Evolutionary conservation across 2,113 vertebrate genomes (phyloP), one percentile per base, ranked within the genome.

Genomic region (Leucosticte australis): DNA sequence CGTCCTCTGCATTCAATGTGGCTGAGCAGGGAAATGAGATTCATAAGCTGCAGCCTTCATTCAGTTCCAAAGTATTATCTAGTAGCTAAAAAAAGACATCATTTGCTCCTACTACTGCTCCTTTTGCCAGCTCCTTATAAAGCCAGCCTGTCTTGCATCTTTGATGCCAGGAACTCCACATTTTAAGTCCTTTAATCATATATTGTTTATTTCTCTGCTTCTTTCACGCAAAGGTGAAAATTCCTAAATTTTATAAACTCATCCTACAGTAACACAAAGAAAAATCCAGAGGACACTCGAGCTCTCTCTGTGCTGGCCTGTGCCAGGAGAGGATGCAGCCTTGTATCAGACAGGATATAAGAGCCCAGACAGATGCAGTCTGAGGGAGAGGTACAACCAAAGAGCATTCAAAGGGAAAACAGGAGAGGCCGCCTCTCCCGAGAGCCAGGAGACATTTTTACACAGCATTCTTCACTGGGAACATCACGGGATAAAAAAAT

Each of bases 391-490:
- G 35, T 24, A 70, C 52, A 63, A 84, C n/a, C 17, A 3, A 19
- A 73, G 1, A 71, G 75, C 37, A 37, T 47, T 57, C 89, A 60
- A 65, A 65, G 35, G n/a, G 79, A 85, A 92, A 95, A 78, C 0
- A 59, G 79, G 31, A 83, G 69, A 91, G 55, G 21, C 55, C 13
- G 82, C 83, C 50, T 79, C 71, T 81, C 44, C 26, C 26, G 21
- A 46, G 83, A 90, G 83, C 88, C 88, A 91, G 91, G 62, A 94
- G 87, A 83, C 94, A 39, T 60, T 93, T 93, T 70, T 71, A 86
- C 2, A 2, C 69, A 67, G 65, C 76, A 70, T 78, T 80, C 44
- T 80, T 90, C 69, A 83, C 76, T 4, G 39, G 76, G 71, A 93
- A 90, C 76, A 90, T 56, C 93, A 83, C 60, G 14, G 68, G 46